These are phyloP conservation scores for Microcaecilia unicolor DNA, from an alignment of 2,797 vertebrate genomes.

Conservation along the genomic window DNA sequence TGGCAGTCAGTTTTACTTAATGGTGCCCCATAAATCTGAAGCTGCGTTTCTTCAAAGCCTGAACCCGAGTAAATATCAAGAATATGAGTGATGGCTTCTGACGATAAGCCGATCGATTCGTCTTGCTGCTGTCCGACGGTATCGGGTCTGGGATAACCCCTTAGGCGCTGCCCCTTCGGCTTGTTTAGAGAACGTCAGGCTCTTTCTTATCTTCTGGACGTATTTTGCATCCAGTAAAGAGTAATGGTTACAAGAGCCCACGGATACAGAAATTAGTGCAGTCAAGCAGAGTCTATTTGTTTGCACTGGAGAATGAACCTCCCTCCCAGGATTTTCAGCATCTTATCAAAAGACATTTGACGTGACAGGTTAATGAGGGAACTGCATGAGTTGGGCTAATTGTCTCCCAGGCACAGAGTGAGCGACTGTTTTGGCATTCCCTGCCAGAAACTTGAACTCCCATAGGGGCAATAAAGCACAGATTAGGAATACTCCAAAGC, in stretches of 20 bases:
- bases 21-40: too few relatives aligned
- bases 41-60: too few relatives aligned
- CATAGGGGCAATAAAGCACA: conserved; percentile 15
- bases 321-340: conserved; percentile 21
- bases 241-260: conserved; percentile 24
- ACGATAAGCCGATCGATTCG: conserved; percentile 17
- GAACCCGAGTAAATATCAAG: too few relatives aligned
- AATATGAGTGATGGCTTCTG: background rate
- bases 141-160: conserved; percentile 19
- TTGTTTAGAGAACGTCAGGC: conserved; percentile 33
- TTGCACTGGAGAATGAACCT: conserved; percentile 34
- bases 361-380: conserved; percentile 45
- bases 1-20: too few relatives aligned
- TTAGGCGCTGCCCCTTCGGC: conserved; percentile 1
- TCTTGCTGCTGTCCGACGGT: background rate
- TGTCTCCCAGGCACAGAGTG: conserved; percentile 56
- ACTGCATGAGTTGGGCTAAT: conserved; percentile 55
- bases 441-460: conserved; percentile 56
- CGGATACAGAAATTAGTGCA: conserved; percentile 49
- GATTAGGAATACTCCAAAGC: background rate
- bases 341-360: conserved; percentile 20
- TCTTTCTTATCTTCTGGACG: conserved; percentile 46
- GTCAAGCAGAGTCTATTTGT: conserved; percentile 36
- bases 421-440: conserved; percentile 46
- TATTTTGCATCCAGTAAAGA: conserved; percentile 19